Conservation (phyloP, 2,797 vertebrate species). For the Macrochelys suwanniensis region DNA sequence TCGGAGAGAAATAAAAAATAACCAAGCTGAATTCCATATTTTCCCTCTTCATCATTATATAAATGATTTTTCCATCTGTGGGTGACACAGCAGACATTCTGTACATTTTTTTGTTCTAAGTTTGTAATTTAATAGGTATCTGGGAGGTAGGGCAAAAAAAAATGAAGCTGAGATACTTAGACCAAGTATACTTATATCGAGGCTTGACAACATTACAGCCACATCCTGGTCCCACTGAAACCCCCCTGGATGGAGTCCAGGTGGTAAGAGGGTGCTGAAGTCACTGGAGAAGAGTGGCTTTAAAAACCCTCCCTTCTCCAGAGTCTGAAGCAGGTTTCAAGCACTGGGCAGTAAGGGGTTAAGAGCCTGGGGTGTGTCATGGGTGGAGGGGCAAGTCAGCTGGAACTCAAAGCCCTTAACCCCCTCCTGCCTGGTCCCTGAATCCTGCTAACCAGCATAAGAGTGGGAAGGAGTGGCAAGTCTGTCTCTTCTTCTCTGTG, state of each 20-base stretch:
- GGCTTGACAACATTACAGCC: not conserved
- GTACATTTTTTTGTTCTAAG: slow-evolving; percentile 1
- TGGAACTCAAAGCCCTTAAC: slow-evolving; percentile 5
- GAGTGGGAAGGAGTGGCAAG: not conserved
- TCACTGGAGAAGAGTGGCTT: not conserved
- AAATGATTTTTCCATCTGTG: slow-evolving; percentile 44
- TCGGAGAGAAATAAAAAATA: not conserved
- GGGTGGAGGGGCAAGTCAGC: slow-evolving; percentile 2
- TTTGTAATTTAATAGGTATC: not conserved
- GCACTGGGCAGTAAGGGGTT: not conserved
- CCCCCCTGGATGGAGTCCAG: not conserved
- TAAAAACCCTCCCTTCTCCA: not conserved
- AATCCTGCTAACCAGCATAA: not conserved
- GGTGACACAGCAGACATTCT: slow-evolving; percentile 39
- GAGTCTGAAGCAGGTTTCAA: not conserved
- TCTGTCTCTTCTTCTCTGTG: not conserved
- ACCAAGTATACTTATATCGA: not conserved
- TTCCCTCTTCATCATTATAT: not conserved
- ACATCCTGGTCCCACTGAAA: not conserved
- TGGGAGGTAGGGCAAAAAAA: not conserved
- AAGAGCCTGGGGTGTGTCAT: not conserved
- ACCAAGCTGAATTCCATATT: slow-evolving; percentile 26
- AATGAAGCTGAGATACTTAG: not conserved
- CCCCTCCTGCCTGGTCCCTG: not conserved
- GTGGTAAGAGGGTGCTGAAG: fast-evolving